A percentile compares a stretch with the other conserved stretches of the same genome.
Evolutionary conservation across 2,888 invertebrate genomes (phyloP).

Genomic region (Andricus curvator): DNA sequence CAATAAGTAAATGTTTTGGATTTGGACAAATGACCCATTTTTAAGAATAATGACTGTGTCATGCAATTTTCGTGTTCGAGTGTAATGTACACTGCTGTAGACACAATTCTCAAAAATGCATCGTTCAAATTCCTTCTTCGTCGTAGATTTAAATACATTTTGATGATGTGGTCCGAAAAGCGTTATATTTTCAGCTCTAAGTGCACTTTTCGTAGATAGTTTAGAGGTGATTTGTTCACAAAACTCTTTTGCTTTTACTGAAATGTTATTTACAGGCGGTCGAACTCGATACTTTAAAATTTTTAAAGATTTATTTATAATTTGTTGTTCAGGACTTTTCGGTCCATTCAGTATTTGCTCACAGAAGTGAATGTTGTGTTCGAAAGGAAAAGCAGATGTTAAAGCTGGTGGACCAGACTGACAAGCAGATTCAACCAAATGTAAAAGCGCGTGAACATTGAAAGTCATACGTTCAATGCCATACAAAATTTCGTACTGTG

Average conservation of each 20-base stretch:
- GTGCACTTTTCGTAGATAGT: no score
- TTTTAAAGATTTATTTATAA: slow-evolving; percentile 41
- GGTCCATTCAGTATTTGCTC: slow-evolving; percentile 40
- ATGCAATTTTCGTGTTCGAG: no score
- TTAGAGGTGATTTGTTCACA: neutral
- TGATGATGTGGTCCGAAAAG: no score
- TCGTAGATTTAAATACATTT: no score
- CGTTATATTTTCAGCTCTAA: no score
- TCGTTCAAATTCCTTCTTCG: no score
- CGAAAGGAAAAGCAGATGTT: slow-evolving; percentile 38
- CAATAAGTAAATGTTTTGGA: no score
- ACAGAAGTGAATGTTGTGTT: neutral
- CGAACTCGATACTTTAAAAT: neutral
- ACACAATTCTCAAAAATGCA: no score
- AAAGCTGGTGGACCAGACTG: slow-evolving; percentile 41
- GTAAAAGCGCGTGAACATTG: slow-evolving; percentile 29
- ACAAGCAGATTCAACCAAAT: slow-evolving; percentile 42
- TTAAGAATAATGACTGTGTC: no score
- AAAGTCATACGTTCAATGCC: slow-evolving; percentile 26
- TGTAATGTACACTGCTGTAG: no score
- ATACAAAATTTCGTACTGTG: slow-evolving; percentile 7
- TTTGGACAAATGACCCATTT: no score
- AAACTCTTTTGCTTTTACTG: neutral
- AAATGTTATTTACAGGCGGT: neutral
- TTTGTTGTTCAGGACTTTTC: slow-evolving; percentile 46